A percentile compares a stretch with the other conserved stretches of the same genome.
These are phyloP conservation scores for Chloroceryle aenea DNA, from an alignment of 2,113 vertebrate species.

Conservation along the genomic window DNA sequence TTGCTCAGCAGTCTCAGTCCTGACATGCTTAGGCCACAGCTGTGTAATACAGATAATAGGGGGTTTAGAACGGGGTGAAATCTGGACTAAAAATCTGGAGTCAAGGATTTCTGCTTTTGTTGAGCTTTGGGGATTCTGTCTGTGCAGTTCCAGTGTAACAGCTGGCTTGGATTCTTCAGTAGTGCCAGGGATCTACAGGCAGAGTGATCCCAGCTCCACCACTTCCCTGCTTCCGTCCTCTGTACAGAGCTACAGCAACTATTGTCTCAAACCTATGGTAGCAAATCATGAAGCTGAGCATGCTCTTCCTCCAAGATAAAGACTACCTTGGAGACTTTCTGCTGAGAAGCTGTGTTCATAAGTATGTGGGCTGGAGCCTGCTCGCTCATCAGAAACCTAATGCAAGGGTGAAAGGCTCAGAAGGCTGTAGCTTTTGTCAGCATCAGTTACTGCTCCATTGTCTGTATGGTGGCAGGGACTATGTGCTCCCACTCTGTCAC, in stretches of 20 bases:
- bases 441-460: neutral
- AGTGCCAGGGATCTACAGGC: neutral
- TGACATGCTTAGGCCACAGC: neutral
- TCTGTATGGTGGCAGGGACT: neutral
- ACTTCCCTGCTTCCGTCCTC: neutral
- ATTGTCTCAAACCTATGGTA: neutral
- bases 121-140: neutral
- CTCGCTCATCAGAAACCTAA: neutral
- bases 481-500: neutral
- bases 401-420: neutral
- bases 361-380: neutral
- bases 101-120: neutral
- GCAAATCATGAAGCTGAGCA: neutral
- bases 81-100: no score
- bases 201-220: neutral
- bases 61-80: neutral
- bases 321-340: neutral
- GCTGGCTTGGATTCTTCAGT: neutral
- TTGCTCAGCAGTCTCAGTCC: neutral
- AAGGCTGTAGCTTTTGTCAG: neutral
- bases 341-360: neutral
- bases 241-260: neutral
- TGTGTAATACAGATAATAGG: neutral
- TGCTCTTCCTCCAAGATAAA: neutral
- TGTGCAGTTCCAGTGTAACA: neutral